Evolutionary conservation across 2,888 invertebrate genomes (phyloP), one percentile per base, ranked within the genome.

Genomic region (Campaea margaritaria): DNA sequence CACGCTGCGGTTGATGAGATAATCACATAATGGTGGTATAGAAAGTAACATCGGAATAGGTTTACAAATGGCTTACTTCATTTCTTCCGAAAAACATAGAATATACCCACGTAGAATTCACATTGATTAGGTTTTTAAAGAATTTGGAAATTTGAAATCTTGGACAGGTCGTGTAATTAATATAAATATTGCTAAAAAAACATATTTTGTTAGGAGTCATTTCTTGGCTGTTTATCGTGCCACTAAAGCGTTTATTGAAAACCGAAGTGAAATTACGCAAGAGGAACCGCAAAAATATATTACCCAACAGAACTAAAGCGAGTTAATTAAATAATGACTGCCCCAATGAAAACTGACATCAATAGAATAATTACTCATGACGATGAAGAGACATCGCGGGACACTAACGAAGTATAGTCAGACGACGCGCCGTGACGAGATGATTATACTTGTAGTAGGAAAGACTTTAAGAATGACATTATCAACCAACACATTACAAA

Each of bases 391-490:
- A 51, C 21, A 42, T 13, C 31, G 31, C 14, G 12, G n/a, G 28
- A 11, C 38, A 28, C 44, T 16, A 55, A 55, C 27, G 47, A 48
- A 48, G 47, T 48, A 28, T 39, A 47, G 14, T 52, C 14, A 46
- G 34, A 42, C 69, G 67, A 67, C 69, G 68, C 69, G 66, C 67
- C 63, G 68, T 67, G 68, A 67, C 65, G 64, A 69, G 21, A 47
- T 67, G 68, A 77, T 75, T 67, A 71, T 60, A 68, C 67, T 71
- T 69, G 75, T 14, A 13, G 4, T 13, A 39, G 21, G 2, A 14
- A 0, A 8, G 14, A 39, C 39, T n/a, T n/a, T n/a, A n/a, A n/a
- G n/a, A n/a, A n/a, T n/a, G n/a, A n/a, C n/a, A n/a, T n/a, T n/a
- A n/a, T n/a, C n/a, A n/a, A 36, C 13, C 1, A 39, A 8, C 4